phyloP scores from a whole-genome alignment of 53 echinoderm and acorn worm species.

The Apostichopus leukothele region DNA sequence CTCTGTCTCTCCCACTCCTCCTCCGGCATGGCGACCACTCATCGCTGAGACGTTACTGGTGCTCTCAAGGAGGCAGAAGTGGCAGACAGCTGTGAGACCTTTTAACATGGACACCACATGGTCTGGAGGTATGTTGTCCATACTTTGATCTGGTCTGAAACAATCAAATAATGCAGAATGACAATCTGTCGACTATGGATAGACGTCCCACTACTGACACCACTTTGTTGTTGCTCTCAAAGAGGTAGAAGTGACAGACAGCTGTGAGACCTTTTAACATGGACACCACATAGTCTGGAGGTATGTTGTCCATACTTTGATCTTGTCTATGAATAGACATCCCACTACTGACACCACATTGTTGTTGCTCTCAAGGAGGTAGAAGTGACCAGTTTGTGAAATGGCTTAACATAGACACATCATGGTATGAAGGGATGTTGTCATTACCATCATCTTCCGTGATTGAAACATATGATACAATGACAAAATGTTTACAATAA shows the following conservation, averaged over 20 bases:
- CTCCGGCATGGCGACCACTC: conserved; percentile 74
- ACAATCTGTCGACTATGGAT: no score
- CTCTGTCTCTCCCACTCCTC: conserved; percentile 62
- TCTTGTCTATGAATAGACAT: conserved; percentile 26
- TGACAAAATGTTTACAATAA: no score
- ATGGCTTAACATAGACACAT: conserved; percentile 88
- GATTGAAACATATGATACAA: not conserved
- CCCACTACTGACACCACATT: conserved; percentile 82
- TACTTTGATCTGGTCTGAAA: conserved; percentile 23
- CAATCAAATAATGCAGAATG: not conserved
- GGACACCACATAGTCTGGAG: no score
- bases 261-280: no score
- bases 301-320: not conserved
- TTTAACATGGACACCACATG: conserved; percentile 95
- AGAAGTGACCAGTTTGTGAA: conserved; percentile 97
- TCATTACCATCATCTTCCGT: not conserved
- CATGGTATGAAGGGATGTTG: conserved; percentile 89
- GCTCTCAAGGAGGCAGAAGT: conserved; percentile 95
- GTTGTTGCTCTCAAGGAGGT: conserved; percentile 82
- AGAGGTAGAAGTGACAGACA: no score
- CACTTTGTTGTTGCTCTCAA: no score
- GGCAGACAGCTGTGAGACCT: conserved; percentile 95
- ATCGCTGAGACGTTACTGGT: conserved; percentile 89
- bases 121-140: conserved; percentile 79
- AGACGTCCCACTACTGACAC: no score